These are phyloP conservation scores for Muschampia plurimacula DNA, from an alignment of 2,888 invertebrate genomes.

Conservation along the genomic window DNA sequence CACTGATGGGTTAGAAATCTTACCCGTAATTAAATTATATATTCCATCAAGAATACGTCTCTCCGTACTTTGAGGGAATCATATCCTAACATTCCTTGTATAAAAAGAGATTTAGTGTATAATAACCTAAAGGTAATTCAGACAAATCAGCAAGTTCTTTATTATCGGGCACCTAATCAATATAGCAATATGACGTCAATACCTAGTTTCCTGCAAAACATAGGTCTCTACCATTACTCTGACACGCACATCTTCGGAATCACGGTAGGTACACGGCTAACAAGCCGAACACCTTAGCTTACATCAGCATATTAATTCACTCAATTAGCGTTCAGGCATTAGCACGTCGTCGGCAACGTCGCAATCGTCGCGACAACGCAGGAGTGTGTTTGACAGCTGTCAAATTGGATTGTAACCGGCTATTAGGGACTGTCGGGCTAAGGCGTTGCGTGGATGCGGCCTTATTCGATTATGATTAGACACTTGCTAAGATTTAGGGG, in stretches of 20 bases:
- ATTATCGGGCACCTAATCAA: background rate
- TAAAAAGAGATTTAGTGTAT: too few relatives aligned
- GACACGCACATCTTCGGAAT: constrained; percentile 11
- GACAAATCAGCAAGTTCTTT: background rate
- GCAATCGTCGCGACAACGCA: constrained; percentile 70
- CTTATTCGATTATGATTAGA: constrained; percentile 16
- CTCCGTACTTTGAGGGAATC: too few relatives aligned
- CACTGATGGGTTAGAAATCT: too few relatives aligned
- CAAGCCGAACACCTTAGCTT: constrained; percentile 54
- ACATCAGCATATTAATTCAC: constrained; percentile 67
- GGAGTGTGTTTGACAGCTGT: constrained; percentile 83
- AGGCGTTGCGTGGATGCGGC: constrained; percentile 54
- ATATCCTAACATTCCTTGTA: too few relatives aligned
- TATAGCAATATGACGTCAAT: background rate
- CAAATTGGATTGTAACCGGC: constrained; percentile 82
- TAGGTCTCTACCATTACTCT: background rate
- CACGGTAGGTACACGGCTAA: constrained; percentile 37
- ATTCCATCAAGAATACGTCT: too few relatives aligned
- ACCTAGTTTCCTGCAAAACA: background rate
- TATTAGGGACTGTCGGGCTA: constrained; percentile 76
- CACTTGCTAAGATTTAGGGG: constrained; percentile 2
- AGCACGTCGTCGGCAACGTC: constrained; percentile 73
- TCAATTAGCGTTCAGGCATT: constrained; percentile 61
- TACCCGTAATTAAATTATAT: too few relatives aligned
- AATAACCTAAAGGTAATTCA: background rate